A percentile compares a stretch with the other conserved stretches of the same genome.
These are phyloP conservation scores for Gavia stellata DNA, from an alignment of 2,113 vertebrate species.

Conservation along the genomic window DNA sequence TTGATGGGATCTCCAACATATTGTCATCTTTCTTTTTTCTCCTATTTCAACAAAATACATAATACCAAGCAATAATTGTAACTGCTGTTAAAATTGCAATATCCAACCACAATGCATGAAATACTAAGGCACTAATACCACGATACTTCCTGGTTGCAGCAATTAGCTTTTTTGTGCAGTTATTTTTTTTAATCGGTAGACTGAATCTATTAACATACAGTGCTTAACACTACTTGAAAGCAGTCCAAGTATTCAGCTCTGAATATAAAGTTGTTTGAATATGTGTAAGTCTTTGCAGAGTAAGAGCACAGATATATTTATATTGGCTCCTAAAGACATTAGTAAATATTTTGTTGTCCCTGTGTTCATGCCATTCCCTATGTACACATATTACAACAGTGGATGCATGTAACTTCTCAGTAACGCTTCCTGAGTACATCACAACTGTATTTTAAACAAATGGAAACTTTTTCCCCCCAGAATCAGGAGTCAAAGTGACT, in stretches of 20 bases:
- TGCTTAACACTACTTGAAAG: slow-evolving; percentile 37
- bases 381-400: slow-evolving; percentile 13
- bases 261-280: slow-evolving; percentile 23
- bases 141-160: neutral
- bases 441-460: neutral
- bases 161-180: neutral
- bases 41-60: slow-evolving; percentile 72
- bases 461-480: neutral
- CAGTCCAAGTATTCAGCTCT: slow-evolving; percentile 25
- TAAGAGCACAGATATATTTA: slow-evolving; percentile 31
- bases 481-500: neutral
- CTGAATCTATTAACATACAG: slow-evolving; percentile 47
- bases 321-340: slow-evolving; percentile 34
- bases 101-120: neutral
- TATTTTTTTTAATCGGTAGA: slow-evolving; percentile 34
- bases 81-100: neutral
- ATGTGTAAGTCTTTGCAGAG: slow-evolving; percentile 7
- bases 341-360: slow-evolving; percentile 52
- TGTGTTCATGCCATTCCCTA: neutral
- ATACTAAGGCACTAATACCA: neutral
- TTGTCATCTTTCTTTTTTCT: slow-evolving; percentile 70
- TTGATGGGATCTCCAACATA: slow-evolving; percentile 73
- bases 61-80: slow-evolving; percentile 35
- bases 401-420: neutral
- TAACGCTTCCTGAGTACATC: neutral